Evolutionary conservation across 2,797 vertebrate species (phyloP).

Genomic region (Sarcophilus harrisii): DNA sequence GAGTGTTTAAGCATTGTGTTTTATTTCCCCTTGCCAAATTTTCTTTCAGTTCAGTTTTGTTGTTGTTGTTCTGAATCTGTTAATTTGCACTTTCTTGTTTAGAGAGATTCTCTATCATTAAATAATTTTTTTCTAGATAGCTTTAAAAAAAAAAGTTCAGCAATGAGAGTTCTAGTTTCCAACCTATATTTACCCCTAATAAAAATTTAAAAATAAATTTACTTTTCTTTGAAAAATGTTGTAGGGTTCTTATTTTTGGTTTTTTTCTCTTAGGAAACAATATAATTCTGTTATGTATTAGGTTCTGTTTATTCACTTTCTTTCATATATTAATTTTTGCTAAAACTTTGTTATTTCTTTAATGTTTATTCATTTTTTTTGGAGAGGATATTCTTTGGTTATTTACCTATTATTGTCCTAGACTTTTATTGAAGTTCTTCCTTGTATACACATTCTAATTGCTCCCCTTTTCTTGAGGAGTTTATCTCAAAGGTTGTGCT

Average conservation of each 20-base stretch:
- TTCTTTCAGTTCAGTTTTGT: background rate
- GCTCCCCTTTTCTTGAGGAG: background rate
- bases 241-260: background rate
- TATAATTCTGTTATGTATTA: background rate
- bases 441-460: background rate
- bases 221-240: background rate
- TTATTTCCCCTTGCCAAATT: background rate
- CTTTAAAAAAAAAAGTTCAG: background rate
- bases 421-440: background rate
- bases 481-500: background rate
- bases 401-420: background rate
- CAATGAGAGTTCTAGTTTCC: background rate
- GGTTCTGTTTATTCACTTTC: background rate
- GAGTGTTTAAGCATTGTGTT: background rate
- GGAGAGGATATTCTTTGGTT: background rate
- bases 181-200: background rate
- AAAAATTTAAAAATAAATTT: background rate
- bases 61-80: background rate
- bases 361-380: background rate
- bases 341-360: background rate
- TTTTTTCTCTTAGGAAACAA: background rate
- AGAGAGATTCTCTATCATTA: background rate
- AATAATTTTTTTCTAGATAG: background rate
- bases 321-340: background rate
- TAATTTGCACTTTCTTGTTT: background rate